Base-by-base conservation (phyloP, 2,113 vertebrate species). In the Pipra filicauda region DNA sequence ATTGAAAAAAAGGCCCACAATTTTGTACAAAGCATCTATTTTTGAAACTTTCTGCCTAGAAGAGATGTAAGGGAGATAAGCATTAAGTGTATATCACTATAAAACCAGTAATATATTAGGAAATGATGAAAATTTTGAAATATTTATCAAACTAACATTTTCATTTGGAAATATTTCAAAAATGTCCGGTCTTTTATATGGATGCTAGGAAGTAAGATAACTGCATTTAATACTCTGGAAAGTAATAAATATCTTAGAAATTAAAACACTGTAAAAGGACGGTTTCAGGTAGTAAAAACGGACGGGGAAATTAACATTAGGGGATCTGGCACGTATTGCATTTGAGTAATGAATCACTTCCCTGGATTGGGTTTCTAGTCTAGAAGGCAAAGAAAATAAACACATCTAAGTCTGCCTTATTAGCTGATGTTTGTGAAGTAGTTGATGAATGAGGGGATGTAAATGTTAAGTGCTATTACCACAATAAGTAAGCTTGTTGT, bases 331-430 rank as follows among this genome's bases (percentile, higher is more conserved):
- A 69, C 0, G 0, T 75, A 35, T 10, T 48, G 10, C 17, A 5
- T 71, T 78, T 91, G 69, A 66, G 66, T 94, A 73, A 91, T 96
- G 54, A 94, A 73, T 91, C 61, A 71, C 49, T 91, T 92, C 54
- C 77, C n/a, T 92, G 65, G 69, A 61, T 35, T 92, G 12, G 28
- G 22, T 93, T 96, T 92, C 95, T 61, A 28, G 73, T 61, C 61
- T 78, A 54, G 67, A 89, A 93, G 66, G 58, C 30, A 77, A 85
- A 72, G 49, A 95, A 93, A 95, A 93, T 44, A 91, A 80, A 84
- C 79, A 77, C 46, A 7, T 83, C 23, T 23, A n/a, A 84, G 8
- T 78, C 83, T 75, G 17, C 73, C 19, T 27, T 95, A 70, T 79
- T 89, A 75, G 58, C 49, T 87, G 66, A 55, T 87, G 58, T 37